Base-by-base conservation (phyloP, 2,113 vertebrate genomes). In the Ramphastos sulfuratus region DNA sequence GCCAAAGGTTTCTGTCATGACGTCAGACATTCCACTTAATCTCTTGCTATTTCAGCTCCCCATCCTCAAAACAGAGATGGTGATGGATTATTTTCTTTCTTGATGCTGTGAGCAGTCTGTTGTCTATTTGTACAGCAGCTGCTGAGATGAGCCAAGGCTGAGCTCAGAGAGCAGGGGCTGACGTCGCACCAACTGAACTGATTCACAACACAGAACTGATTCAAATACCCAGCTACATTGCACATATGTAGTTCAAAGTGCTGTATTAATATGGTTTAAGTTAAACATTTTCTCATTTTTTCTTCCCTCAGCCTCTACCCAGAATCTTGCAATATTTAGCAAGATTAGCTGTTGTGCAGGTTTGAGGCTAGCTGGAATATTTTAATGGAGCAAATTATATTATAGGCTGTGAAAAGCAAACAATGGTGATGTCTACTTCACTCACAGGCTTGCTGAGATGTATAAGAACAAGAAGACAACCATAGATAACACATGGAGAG, bases 1-100 rank as follows among this genome's bases (percentile, higher is more conserved):
- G 92, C 66, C 87, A 79, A 93, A 90, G 70, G 88, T 88, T 93
- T 95, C 82, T 93, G 90, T 89, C 73, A 83, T 81, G 66, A 92
- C 76, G 35, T 94, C 90, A 83, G 85, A 67, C 0, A 1, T 71
- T 69, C 66, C 82, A 86, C 85, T 94, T 93, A 93, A 96, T 95
- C 82, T 91, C 90, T 88, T 91, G 54, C 70, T 94, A 83, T 82
- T 50, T 91, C 90, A 93, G 70, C 77, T 91, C 55, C 30, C 15
- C 5, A 0, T 75, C 39, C 84, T 27, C 63, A 69, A 20, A 70
- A 69, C 33, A 33, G 24, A 60, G 20, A 82, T 84, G 66, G 11
- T 94, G 93, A 94, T 81, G 80, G 85, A 90, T 90, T 71, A 60
- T 87, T 81, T 91, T 86, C 28, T 54, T 67, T 27, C 61, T 78